Evolutionary conservation across 37 sponge, comb jelly and placozoan species (phyloP), one percentile per base, ranked within the genome.

Genomic region (Halichondria panicea): DNA sequence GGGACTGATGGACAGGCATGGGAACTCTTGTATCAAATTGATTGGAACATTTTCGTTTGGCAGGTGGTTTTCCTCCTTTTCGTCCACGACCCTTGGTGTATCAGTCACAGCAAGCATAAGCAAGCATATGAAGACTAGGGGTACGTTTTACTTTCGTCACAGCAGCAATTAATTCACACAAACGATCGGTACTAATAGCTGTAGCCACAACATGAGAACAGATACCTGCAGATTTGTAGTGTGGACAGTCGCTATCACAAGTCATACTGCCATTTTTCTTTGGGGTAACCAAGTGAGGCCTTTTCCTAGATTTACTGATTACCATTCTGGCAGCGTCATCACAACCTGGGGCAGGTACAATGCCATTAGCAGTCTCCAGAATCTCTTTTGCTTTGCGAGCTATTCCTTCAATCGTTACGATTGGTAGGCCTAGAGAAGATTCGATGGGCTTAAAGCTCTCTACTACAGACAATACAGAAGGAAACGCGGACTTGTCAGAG

Each of bases 201-300:
- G 52, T 28, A 72, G 74, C 74, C 4, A 72, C 59, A 72, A 30
- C 24, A 54, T 72, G 74, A 8, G 59, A 72, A 24, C 53, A 70
- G 4, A 45, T 45, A 8, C 53, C 53, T n/a, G 44, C 33, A 13
- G 53, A 70, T 70, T 70, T 18, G 6, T 58, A 15, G 18, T 58
- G 4, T 58, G 11, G 11, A 6, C 59, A 58, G 24, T 22, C 8
- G 11, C n/a, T 58, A 15, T 58, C 7, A 31, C 28, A 6, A 22
- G 13, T 30, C 7, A 58, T 18, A 58, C 24, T 30, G 28, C 8
- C 18, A 30, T 58, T 22, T 22, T 22, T 22, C n/a, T 25, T n/a
- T 36, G 40, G 40, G 12, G 40, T 36, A 4, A 64, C 40, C 66
- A 64, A 64, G 40, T 64, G 66, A 36, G n/a, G n/a, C n/a, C n/a